Evolutionary conservation across 1,140 invertebrate species (phyloP), one percentile per base, ranked within the genome.

Genomic region (Trichonephila clavata): DNA sequence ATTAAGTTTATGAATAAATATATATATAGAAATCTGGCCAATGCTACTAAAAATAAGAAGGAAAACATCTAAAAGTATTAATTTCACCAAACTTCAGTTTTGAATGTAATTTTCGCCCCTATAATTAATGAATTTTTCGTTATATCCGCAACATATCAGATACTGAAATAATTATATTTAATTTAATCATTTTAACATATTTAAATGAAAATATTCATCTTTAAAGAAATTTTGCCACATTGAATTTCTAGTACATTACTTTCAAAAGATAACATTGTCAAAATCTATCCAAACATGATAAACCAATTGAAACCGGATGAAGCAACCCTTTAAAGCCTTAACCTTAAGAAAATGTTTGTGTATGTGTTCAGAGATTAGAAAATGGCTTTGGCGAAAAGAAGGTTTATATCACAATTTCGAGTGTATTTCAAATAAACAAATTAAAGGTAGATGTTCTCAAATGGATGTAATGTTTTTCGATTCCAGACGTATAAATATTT

Each of bases 331-430:
- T 43, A 43, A 43, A 43, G 43, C 43, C 43, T 43, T 43, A 43
- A 43, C 43, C 24, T 39, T 32, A 77, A 16, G 13, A 77, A 77
- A 77, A 77, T 77, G 27, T 77, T 27, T 77, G 68, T 77, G 68
- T 77, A 77, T 32, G 68, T 77, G 68, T 77, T 77, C 13, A 13
- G 68, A 77, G 68, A 77, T 77, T 24, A 16, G 68, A 77, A 77
- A 77, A 77, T 71, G 24, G 24, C 24, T 77, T 77, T 77, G 8
- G 24, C 4, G 27, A 32, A 77, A 77, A 77, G 32, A 14, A 18
- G 8, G 68, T 16, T 77, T 77, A 77, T 77, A 77, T 14, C 14
- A 77, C 68, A 77, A 2, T 77, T 77, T 77, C 14, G 10, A 32
- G 27, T 77, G 27, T 27, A 77, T 77, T 77, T 77, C 68, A 77